Percentiles rank a stretch among this genome's conserved stretches.
Conservation (phyloP, 2,888 invertebrate species). For the Chelonus formosanus region DNA sequence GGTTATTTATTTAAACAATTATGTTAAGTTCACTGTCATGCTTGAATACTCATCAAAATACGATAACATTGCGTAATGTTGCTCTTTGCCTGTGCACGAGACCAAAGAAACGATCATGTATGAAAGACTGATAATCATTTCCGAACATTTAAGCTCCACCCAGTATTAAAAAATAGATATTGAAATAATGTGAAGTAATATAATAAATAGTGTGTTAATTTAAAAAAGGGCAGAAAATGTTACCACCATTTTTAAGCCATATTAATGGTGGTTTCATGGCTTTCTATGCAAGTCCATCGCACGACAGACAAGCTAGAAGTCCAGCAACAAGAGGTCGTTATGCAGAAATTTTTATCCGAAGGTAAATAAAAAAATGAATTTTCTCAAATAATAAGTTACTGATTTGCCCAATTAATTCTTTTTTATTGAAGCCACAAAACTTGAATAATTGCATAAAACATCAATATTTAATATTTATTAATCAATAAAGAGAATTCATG, state of each 20-base stretch:
- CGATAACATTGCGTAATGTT: constrained; percentile 25
- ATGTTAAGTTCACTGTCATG: constrained; percentile 22
- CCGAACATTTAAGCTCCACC: constrained; percentile 14
- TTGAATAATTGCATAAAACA: no score
- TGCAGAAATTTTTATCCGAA: constrained; percentile 62
- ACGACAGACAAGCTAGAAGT: constrained; percentile 47
- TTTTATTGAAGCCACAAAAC: neutral
- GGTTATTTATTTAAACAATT: neutral
- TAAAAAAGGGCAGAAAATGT: constrained; percentile 46
- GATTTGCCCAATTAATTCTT: neutral
- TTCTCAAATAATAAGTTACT: neutral
- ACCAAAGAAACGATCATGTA: constrained; percentile 19
- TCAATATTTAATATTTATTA: no score
- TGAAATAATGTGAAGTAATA: constrained; percentile 19
- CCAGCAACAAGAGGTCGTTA: constrained; percentile 58
- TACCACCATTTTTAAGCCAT: constrained; percentile 62
- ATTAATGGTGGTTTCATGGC: constrained; percentile 62
- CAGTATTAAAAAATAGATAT: constrained; percentile 13
- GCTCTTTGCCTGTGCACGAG: constrained; percentile 19
- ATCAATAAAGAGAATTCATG: no score
- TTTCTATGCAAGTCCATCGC: constrained; percentile 57
- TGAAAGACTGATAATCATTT: constrained; percentile 19
- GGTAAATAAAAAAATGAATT: constrained; percentile 49
- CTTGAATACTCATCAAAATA: constrained; percentile 19
- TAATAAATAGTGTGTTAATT: neutral